Percentiles rank a stretch among this genome's conserved stretches.
Evolutionary conservation across 2,797 vertebrate species (phyloP).

Genomic region (Sebastes matsubarae): DNA sequence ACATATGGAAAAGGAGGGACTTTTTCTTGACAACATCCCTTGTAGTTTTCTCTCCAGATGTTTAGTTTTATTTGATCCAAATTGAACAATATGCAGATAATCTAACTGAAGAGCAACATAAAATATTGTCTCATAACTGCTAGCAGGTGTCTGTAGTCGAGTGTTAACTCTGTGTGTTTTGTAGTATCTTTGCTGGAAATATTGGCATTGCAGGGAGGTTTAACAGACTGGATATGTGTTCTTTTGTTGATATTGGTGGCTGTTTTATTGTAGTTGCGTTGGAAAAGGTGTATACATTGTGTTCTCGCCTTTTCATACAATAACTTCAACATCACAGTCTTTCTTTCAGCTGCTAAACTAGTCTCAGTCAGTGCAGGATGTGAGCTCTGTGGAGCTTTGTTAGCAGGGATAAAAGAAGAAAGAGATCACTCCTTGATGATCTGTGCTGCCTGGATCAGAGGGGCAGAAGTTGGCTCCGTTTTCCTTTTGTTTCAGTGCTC

Average conservation of each 20-base stretch:
- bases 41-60: not conserved
- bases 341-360: constrained; percentile 13
- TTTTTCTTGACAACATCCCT: not conserved
- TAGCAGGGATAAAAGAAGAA: constrained; percentile 43
- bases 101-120: not conserved
- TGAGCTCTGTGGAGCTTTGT: constrained; percentile 45
- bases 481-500: constrained; percentile 57
- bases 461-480: constrained; percentile 54
- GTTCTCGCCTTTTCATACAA: not conserved
- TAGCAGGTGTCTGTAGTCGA: not conserved
- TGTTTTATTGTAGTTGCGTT: not conserved
- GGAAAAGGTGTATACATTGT: not conserved
- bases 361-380: constrained; percentile 24
- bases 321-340: constrained; percentile 10
- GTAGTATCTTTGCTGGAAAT: constrained; percentile 1
- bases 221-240: not conserved
- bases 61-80: not conserved
- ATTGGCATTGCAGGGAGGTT: not conserved
- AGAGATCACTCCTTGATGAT: constrained; percentile 47
- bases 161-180: not conserved
- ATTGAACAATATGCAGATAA: not conserved
- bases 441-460: constrained; percentile 34
- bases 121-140: not conserved
- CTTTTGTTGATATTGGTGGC: not conserved
- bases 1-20: not conserved